Evolutionary conservation across 2,113 vertebrate species (phyloP).

Genomic region (Corythornis cristatus): DNA sequence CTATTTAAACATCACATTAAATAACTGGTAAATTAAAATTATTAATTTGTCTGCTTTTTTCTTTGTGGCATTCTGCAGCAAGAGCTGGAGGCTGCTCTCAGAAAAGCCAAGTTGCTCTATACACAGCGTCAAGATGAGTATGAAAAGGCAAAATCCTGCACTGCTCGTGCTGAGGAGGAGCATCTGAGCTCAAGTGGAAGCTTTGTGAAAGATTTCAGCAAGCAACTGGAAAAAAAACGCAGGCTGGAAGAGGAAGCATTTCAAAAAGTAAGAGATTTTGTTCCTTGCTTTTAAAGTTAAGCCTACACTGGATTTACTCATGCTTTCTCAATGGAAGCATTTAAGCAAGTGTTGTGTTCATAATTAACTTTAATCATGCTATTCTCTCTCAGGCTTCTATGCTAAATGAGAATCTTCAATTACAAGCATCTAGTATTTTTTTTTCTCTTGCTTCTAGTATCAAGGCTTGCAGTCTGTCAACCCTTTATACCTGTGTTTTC

Average conservation of each 20-base stretch:
- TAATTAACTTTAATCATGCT: background rate
- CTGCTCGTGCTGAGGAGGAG: slow-evolving; percentile 91
- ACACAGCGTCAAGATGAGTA: slow-evolving; percentile 92
- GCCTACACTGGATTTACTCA: background rate
- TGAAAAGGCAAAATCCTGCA: slow-evolving; percentile 90
- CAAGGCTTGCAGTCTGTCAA: background rate
- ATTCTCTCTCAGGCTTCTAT: background rate
- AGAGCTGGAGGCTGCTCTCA: slow-evolving; percentile 89
- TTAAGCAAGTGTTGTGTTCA: background rate
- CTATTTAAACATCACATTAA: background rate
- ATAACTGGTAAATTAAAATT: background rate
- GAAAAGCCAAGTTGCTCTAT: slow-evolving; percentile 88
- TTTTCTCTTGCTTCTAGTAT: background rate
- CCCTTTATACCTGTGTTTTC: slow-evolving; percentile 7
- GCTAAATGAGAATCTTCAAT: background rate
- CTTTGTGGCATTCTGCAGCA: slow-evolving; percentile 74
- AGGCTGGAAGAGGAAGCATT: slow-evolving; percentile 92
- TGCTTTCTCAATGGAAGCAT: background rate
- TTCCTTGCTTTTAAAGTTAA: background rate
- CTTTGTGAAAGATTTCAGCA: slow-evolving; percentile 78
- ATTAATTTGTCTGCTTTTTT: background rate
- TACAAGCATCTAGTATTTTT: background rate
- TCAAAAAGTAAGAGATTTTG: slow-evolving; percentile 84
- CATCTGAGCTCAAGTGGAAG: slow-evolving; percentile 75
- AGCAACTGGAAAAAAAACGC: slow-evolving; percentile 90